Base-by-base conservation (phyloP, 2,888 invertebrate genomes). In the Endotricha flammealis region DNA sequence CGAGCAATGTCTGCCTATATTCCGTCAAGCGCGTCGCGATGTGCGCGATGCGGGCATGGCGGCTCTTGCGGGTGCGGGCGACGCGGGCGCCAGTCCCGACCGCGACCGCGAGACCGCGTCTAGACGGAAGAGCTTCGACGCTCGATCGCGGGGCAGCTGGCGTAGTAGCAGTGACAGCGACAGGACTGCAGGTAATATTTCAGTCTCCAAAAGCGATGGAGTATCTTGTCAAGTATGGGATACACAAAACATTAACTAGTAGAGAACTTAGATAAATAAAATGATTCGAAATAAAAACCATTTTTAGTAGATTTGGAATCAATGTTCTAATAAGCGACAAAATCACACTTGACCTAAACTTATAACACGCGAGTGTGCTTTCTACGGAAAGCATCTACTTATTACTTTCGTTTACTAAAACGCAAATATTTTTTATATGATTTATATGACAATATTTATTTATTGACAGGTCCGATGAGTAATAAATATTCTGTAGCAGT, bases 1-100 rank as follows among this genome's bases (percentile, higher is more conserved):
- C 23, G 97, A 97, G 53, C 95, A 95, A 77, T 96, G 97, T 40
- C 89, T 90, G 12, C 88, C 90, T 0, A 87, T 97, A 28, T 93
- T 98, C 62, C 91, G 93, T 1, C 91, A 92, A 59, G 93, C 94
- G 5, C 89, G 93, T 0, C 91, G 93, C 44, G 94, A 95, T 57
- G 87, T 93, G 9, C 89, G 90, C 39, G 76, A 82, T 10, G 89
- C 90, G 1, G 93, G 92, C 0, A 80, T 90, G 50, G 44, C 72
- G 1, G 69, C 63, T 10, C 59, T 82, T 6, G 77, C 64, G 1
- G 70, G 76, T 6, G 36, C 29, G 4, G 74, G 71, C 0, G 57
- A 54, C 25, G 46, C 49, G 4, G 42, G 39, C 8, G 43, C 27
- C 30, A 59, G 55, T 41, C 61, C 50, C 13, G 55, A 44, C 34